A percentile compares a stretch with the other conserved stretches of the same genome.
These are phyloP conservation scores for Drosophila albomicans DNA, from an alignment of 1,140 invertebrate genomes.

Conservation along the genomic window DNA sequence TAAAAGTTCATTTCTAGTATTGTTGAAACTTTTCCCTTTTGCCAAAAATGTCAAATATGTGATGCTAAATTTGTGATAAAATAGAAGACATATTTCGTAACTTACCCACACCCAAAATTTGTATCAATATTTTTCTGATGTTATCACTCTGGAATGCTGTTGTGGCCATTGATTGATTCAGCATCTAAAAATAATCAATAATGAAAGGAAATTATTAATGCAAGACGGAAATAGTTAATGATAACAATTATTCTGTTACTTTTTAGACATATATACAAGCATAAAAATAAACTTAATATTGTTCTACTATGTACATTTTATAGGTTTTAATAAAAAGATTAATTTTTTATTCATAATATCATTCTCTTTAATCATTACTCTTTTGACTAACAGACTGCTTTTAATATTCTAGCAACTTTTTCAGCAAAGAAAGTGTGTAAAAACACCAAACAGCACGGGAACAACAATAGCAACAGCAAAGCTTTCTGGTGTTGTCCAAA, in stretches of 20 bases:
- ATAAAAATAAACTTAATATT: no score
- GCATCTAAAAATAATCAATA: not conserved
- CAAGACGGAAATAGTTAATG: not conserved
- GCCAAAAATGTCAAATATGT: no score
- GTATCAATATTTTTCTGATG: not conserved
- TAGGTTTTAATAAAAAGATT: no score
- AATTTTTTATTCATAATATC: not conserved
- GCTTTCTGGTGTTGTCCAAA: constrained; percentile 65
- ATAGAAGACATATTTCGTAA: not conserved
- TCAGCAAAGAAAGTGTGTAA: constrained; percentile 24
- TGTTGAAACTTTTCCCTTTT: no score
- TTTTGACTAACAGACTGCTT: not conserved
- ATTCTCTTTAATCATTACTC: not conserved
- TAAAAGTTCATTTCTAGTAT: no score
- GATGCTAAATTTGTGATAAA: not conserved
- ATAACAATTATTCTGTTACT: not conserved
- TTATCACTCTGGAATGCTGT: constrained; percentile 1
- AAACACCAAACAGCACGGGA: constrained; percentile 33
- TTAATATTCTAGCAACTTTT: constrained; percentile 1
- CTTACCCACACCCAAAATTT: not conserved
- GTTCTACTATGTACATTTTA: no score
- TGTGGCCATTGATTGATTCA: not conserved
- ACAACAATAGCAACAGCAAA: constrained; percentile 36
- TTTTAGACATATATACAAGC: no score
- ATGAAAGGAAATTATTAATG: not conserved